Evolutionary conservation across 1,140 invertebrate genomes (phyloP).

Genomic region (Drosophila parabipectinata): DNA sequence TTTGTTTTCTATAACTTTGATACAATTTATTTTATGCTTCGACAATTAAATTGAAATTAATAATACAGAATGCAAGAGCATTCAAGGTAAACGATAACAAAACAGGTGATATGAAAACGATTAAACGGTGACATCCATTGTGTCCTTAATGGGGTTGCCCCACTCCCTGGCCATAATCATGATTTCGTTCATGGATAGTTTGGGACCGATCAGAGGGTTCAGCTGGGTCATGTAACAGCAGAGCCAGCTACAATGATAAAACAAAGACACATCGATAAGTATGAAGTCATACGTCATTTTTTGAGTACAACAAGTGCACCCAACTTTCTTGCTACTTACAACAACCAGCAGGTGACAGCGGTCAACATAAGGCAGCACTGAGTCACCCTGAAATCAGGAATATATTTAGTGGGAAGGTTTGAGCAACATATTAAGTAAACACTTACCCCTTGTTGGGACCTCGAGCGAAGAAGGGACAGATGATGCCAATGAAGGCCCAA

Average conservation of each 20-base stretch:
- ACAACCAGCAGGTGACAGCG: constrained; percentile 95
- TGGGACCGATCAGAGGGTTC: constrained; percentile 96
- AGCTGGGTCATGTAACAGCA: constrained; percentile 97
- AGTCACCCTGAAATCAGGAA: constrained; percentile 86
- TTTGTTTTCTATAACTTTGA: constrained; percentile 4
- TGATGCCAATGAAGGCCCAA: constrained; percentile 93
- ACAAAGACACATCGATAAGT: constrained; percentile 13
- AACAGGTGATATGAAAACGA: constrained; percentile 32
- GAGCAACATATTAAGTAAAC: constrained; percentile 4
- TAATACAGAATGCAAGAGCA: constrained; percentile 36
- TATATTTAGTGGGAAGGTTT: background rate
- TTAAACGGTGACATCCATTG: constrained; percentile 61
- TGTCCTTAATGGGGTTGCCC: constrained; percentile 86
- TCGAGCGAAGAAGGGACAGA: constrained; percentile 93
- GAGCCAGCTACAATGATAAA: constrained; percentile 87
- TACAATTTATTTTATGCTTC: constrained; percentile 37
- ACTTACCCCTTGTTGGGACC: constrained; percentile 90
- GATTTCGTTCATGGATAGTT: constrained; percentile 89
- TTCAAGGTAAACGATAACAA: constrained; percentile 52
- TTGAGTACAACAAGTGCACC: background rate
- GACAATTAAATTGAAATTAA: constrained; percentile 27
- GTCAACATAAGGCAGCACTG: constrained; percentile 94
- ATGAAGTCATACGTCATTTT: constrained; percentile 2
- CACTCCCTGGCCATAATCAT: constrained; percentile 92
- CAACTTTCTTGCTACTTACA: constrained; percentile 83